Conservation (phyloP, 2,797 vertebrate species). For the Gymnopithys bicolor region DNA sequence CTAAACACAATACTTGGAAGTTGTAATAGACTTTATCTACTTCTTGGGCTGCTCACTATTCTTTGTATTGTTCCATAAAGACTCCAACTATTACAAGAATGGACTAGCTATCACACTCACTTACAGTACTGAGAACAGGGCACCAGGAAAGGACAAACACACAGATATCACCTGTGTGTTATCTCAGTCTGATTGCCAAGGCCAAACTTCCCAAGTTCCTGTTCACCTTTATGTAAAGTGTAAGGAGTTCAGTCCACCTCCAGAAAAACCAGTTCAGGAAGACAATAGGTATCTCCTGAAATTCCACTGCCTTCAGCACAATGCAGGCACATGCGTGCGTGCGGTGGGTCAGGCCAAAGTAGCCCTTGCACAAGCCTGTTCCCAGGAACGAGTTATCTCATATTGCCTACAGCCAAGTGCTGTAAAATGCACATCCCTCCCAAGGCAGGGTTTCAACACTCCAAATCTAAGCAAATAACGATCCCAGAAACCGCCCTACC, state of each 20-base stretch:
- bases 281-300: not conserved
- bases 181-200: not conserved
- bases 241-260: not conserved
- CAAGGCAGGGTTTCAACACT: not conserved
- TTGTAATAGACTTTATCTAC: not conserved
- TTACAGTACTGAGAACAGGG: not conserved
- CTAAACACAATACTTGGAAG: not conserved
- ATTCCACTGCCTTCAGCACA: not conserved
- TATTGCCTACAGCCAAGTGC: not conserved
- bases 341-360: not conserved
- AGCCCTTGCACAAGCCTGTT: constrained; percentile 17
- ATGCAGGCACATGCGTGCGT: not conserved
- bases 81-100: not conserved
- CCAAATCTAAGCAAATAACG: not conserved
- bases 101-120: not conserved
- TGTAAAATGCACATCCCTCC: not conserved
- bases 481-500: not conserved
- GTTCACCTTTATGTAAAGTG: not conserved
- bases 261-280: not conserved
- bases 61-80: not conserved
- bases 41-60: not conserved
- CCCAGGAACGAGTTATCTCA: not conserved
- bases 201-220: not conserved
- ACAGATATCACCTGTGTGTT: not conserved
- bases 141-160: not conserved